These are phyloP conservation scores for Tetragonisca angustula DNA, from an alignment of 2,888 invertebrate species.

Conservation along the genomic window DNA sequence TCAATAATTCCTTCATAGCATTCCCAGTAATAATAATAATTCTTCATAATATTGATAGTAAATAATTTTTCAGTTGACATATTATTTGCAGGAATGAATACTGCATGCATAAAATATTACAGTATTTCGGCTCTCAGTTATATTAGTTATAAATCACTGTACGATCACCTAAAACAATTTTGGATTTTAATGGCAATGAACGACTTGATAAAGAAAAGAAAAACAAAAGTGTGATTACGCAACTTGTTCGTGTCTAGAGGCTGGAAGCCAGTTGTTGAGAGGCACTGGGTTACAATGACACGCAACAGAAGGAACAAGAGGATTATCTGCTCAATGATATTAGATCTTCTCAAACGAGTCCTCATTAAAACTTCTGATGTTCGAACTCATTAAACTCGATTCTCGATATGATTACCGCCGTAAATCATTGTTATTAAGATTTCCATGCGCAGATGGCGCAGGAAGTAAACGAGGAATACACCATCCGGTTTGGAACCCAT, in stretches of 20 bases:
- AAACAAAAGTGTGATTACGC: too few relatives aligned
- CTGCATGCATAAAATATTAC: too few relatives aligned
- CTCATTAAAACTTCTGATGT: constrained; percentile 57
- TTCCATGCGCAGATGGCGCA: constrained; percentile 39
- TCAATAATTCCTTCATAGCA: too few relatives aligned
- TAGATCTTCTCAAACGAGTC: constrained; percentile 48
- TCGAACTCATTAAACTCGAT: constrained; percentile 61
- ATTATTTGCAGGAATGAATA: too few relatives aligned
- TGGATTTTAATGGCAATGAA: not conserved
- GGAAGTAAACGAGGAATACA: constrained; percentile 31
- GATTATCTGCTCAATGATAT: constrained; percentile 53
- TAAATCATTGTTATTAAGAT: constrained; percentile 61
- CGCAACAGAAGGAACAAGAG: constrained; percentile 52
- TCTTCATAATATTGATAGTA: not conserved
- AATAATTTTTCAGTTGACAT: too few relatives aligned
- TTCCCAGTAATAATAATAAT: not conserved
- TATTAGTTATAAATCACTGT: too few relatives aligned
- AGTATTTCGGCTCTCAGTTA: too few relatives aligned
- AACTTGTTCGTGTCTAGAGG: not conserved
- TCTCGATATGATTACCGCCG: constrained; percentile 48
- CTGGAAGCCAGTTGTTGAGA: constrained; percentile 43
- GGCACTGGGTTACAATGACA: constrained; percentile 58
- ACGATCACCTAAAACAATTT: too few relatives aligned
- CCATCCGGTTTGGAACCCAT: constrained; percentile 30
- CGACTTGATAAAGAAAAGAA: not conserved